Conservation (phyloP, 2,113 vertebrate species). For the Anoplopoma fimbria region DNA sequence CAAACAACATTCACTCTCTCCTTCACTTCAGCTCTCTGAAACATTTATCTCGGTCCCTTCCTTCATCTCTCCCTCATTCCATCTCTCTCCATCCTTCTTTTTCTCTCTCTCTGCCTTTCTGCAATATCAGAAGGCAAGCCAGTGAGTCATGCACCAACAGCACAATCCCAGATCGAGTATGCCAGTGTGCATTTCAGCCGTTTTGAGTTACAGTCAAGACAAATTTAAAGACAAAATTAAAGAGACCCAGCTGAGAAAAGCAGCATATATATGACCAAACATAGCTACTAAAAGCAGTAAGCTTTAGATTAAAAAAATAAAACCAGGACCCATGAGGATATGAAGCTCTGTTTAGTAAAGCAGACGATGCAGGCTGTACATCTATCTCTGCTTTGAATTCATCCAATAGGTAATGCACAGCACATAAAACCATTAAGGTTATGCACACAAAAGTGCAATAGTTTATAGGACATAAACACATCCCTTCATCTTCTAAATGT, state of each 20-base stretch:
- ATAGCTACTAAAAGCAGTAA: neutral
- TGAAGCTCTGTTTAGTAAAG: neutral
- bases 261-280: neutral
- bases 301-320: neutral
- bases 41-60: conserved; percentile 39
- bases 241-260: neutral
- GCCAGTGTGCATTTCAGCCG: conserved; percentile 28
- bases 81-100: conserved; percentile 5
- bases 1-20: conserved; percentile 60
- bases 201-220: neutral
- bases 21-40: conserved; percentile 51
- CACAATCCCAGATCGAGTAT: conserved; percentile 50
- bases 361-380: neutral
- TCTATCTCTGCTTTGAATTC: neutral
- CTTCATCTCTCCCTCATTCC: conserved; percentile 27
- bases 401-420: neutral
- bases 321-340: neutral
- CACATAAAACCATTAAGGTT: neutral
- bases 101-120: neutral
- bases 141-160: conserved; percentile 60
- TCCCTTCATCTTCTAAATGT: neutral
- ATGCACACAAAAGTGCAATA: too few relatives aligned
- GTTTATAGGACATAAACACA: neutral
- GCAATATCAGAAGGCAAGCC: conserved; percentile 46
- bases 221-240: neutral